Percentiles rank a stretch among this genome's conserved stretches.
phyloP scores from a whole-genome alignment of 2,888 invertebrate genomes.

The Oscheius sp. region DNA sequence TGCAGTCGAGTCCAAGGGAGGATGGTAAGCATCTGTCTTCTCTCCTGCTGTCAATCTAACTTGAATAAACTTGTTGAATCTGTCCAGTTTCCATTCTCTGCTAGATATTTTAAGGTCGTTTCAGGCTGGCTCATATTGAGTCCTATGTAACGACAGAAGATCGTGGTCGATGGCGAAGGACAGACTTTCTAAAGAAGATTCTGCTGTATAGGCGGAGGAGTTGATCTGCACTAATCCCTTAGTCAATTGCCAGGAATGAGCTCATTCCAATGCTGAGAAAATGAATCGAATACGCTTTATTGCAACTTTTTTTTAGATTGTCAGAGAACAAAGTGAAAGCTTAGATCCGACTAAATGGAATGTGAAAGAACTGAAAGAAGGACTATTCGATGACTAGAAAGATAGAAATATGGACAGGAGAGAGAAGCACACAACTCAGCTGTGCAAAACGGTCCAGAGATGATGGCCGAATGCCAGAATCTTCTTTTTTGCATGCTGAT shows the following conservation, averaged over 20 bases:
- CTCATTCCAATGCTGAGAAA: neutral
- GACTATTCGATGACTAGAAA: neutral
- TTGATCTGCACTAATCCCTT: neutral
- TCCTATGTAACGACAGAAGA: too few species aligned
- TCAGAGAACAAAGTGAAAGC: constrained; percentile 2
- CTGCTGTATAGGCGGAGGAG: neutral
- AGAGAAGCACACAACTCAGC: neutral
- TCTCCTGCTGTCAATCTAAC: neutral
- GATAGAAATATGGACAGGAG: neutral
- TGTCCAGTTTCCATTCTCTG: neutral
- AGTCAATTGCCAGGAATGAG: neutral
- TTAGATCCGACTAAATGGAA: constrained; percentile 5
- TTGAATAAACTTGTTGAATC: constrained; percentile 27
- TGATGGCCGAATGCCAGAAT: constrained; percentile 16
- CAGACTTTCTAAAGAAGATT: constrained; percentile 9
- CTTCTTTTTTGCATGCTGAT: constrained; percentile 14
- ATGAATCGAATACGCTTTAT: neutral
- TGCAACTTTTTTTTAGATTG: neutral
- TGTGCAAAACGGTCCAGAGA: constrained; percentile 20
- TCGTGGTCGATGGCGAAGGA: neutral
- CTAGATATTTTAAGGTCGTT: neutral
- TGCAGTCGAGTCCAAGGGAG: constrained; percentile 29
- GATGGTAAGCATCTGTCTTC: constrained; percentile 17
- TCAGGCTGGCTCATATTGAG: neutral
- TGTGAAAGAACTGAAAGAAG: neutral